Evolutionary conservation across 2,113 vertebrate genomes (phyloP).

Genomic region (Machaerirhynchus nigripectus): DNA sequence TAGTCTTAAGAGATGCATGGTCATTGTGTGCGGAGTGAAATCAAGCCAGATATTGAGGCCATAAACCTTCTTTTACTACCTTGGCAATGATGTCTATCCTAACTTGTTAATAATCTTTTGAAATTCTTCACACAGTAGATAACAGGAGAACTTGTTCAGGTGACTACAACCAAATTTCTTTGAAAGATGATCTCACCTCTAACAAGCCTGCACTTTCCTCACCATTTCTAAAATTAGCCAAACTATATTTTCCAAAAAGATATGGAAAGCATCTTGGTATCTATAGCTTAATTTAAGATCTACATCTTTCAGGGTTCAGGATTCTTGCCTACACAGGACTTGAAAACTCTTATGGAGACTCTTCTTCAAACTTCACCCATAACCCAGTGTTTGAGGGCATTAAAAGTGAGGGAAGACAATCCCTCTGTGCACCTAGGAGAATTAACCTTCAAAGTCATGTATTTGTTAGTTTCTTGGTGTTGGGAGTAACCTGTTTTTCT

Average conservation of each 20-base stretch:
- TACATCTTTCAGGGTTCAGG: neutral
- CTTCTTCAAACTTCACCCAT: neutral
- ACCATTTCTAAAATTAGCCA: neutral
- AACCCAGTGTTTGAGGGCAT: neutral
- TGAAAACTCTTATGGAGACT: neutral
- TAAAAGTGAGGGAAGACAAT: neutral
- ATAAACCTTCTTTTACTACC: neutral
- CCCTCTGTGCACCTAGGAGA: neutral
- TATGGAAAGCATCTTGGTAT: neutral
- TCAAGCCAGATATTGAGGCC: neutral
- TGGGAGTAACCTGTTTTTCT: neutral
- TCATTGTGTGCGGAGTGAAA: neutral
- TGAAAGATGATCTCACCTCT: neutral
- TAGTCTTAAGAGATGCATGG: neutral
- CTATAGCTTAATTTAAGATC: neutral
- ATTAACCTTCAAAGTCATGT: neutral
- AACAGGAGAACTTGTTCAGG: neutral
- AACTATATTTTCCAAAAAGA: neutral
- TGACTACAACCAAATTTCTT: neutral
- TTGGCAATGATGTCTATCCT: neutral
- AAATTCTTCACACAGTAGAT: neutral
- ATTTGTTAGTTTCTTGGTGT: neutral
- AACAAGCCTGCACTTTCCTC: neutral
- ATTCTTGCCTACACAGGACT: fast-evolving
- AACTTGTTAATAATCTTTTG: neutral